These are phyloP conservation scores for Lepus oiostolus DNA, from an alignment of 2,797 vertebrate species.

Conservation along the genomic window DNA sequence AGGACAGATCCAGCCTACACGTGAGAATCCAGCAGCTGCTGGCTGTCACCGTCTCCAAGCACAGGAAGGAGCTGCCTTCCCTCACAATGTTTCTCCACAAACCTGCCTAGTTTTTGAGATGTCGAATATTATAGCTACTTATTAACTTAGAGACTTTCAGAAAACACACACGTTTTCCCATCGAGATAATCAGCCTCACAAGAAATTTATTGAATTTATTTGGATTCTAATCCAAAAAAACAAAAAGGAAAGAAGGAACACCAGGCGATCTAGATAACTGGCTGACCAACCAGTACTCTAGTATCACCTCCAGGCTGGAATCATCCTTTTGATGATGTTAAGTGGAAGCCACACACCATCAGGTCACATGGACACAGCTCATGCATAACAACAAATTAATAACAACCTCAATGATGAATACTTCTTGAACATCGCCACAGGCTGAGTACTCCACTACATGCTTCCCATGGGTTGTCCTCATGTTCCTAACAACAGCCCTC, in stretches of 20 bases:
- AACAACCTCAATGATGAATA: neutral
- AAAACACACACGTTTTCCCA: neutral
- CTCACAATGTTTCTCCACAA: neutral
- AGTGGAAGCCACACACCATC: constrained; percentile 32
- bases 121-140: constrained; percentile 5
- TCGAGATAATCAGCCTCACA: neutral
- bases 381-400: neutral
- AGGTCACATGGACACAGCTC: neutral
- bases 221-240: neutral
- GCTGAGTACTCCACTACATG: neutral
- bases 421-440: neutral
- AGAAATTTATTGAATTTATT: neutral
- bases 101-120: neutral
- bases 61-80: neutral
- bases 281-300: neutral
- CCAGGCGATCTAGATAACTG: neutral
- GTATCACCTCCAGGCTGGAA: neutral
- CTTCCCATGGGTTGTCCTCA: neutral
- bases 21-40: neutral
- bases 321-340: constrained; percentile 2
- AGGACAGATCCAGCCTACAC: neutral
- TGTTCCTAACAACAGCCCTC: neutral
- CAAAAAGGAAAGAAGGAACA: neutral
- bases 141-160: neutral
- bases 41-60: neutral